Base-by-base conservation (phyloP, 2,797 vertebrate species). In the Coendou prehensilis region DNA sequence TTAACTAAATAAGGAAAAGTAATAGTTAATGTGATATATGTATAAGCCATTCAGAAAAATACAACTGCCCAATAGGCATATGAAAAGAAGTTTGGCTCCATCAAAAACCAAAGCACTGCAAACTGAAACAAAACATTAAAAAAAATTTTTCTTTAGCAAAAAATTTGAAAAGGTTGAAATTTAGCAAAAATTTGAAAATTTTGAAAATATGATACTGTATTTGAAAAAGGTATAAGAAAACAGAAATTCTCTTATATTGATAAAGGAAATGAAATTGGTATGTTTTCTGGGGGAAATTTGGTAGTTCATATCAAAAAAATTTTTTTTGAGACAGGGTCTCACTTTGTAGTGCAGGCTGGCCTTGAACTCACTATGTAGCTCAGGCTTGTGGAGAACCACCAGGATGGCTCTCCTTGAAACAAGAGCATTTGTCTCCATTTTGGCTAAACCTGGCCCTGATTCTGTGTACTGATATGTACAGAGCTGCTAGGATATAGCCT, bases 191-290 rank as follows among this genome's bases (percentile, higher is more conserved):
- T 6, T n/a, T 67, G 6, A 67, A 61, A n/a, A 67, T 14, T 33
- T 8, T 67, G 64, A 61, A 6, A 13, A 73, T 30, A 88, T 47
- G 73, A 84, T n/a, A 89, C 3, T 67, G 2, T 85, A 81, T 85
- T 63, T 89, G n/a, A 33, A 89, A 94, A 94, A 92, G 2, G 28
- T 75, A 37, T 37, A n/a, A 83, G 90, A 93, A 94, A 86, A 80
- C 41, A 37, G 15, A 61, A 87, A 82, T 82, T 76, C 28, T 63
- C 69, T 83, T 57, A 71, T 6, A 78, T 23, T 75, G 81, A 11
- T 73, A 26, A 33, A 80, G 6, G 41, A 93, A 91, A 87, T 63
- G 45, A 59, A 95, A 94, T 26, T 81, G 4, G 4, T 45, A 69
- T 14, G 33, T 61, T 54, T 75, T 50, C 10, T 26, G 22, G 5